Percentiles rank a stretch among this genome's conserved stretches.
phyloP scores from a whole-genome alignment of 2,113 vertebrate genomes.

The Morone saxatilis region DNA sequence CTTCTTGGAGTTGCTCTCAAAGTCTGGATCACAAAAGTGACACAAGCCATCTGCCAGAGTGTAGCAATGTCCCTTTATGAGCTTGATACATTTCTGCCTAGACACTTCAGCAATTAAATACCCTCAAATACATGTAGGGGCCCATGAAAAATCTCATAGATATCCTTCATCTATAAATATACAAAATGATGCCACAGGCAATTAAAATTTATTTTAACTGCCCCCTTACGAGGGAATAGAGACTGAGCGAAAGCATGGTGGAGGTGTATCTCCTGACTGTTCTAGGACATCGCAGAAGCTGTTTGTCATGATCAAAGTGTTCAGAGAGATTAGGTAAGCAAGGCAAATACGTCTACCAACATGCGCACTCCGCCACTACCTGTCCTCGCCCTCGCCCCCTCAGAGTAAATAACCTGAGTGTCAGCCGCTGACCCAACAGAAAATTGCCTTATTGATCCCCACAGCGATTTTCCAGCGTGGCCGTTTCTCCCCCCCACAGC shows the following conservation, averaged over 20 bases:
- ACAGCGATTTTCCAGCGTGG: constrained; percentile 55
- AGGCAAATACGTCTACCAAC: constrained; percentile 53
- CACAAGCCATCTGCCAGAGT: constrained; percentile 19
- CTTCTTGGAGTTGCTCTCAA: constrained; percentile 2
- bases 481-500: constrained; percentile 46
- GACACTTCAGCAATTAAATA: constrained; percentile 17
- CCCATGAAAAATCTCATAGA: not conserved
- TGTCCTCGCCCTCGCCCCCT: not conserved
- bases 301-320: constrained; percentile 61
- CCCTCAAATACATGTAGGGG: constrained; percentile 14
- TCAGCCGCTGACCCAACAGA: constrained; percentile 78
- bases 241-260: constrained; percentile 5
- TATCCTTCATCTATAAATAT: constrained; percentile 9
- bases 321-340: constrained; percentile 54
- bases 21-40: constrained; percentile 29
- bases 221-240: not conserved
- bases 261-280: constrained; percentile 4
- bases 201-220: not conserved
- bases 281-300: constrained; percentile 30
- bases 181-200: not conserved
- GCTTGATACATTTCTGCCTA: constrained; percentile 5
- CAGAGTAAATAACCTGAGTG: constrained; percentile 77
- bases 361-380: constrained; percentile 4
- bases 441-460: constrained; percentile 84
- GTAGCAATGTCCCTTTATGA: constrained; percentile 27